Evolutionary conservation across 92 coral and sea anemone species (phyloP), one percentile per base, ranked within the genome.

Genomic region (Palythoa heliodiscus): DNA sequence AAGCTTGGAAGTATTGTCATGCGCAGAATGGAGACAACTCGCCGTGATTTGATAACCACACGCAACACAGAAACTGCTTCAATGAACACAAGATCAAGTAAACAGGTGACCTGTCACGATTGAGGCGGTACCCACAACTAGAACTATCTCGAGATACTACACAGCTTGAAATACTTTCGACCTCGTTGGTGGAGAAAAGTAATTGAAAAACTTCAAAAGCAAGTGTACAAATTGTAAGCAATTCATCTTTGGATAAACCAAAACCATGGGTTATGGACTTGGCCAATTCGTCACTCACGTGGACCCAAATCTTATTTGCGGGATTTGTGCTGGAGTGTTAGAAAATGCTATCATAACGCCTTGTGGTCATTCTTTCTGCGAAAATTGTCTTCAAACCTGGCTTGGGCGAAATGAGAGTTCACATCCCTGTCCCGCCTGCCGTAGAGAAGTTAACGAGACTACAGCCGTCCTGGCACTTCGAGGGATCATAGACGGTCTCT

Each of bases 351-450:
- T 95, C 15, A 83, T 87, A 68, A 93, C 97, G 68, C 91, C 95
- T 71, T 97, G 99, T 72, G 98, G 99, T 29, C 99, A 97, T 87
- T 89, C 97, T 55, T 97, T 91, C 78, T 97, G 99, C 73, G 89
- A 90, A 79, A 87, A 84, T 24, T 97, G 99, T 81, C 89, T 97
- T 70, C 91, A 95, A 67, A 77, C 90, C 9, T 97, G 98, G 99
- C 77, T 97, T 5, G 87, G 89, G 37, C 58, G 71, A 39, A 85
- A 78, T 23, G 89, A 52, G 23, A 89, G 87, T 11, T 82, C 88
- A 19, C 73, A 22, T 0, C 50, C 73, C 40, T 97, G 98, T 39
- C 99, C 99, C 0, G 87, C 87, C 2, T 97, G 99, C 77, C 94
- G 95, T 3, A 88, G 91, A 6, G 88, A 92, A 37, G 89, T 95